Evolutionary conservation across 1,140 invertebrate genomes (phyloP).

Genomic region (Vollenhovia emeryi): DNA sequence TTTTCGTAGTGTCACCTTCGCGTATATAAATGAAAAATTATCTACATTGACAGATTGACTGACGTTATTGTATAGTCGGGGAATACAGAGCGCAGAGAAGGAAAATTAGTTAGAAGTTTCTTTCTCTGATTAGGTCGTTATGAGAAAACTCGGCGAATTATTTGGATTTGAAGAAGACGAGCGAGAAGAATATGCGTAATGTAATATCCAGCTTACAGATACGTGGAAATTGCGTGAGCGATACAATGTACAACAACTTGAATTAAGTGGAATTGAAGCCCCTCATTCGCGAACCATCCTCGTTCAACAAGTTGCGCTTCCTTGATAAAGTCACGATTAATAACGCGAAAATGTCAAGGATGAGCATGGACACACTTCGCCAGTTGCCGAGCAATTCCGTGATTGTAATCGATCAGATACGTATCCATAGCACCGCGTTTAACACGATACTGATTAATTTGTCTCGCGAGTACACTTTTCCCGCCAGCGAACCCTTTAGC

Average conservation of each 20-base stretch:
- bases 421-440: conserved; percentile 6
- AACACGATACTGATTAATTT: conserved; percentile 7
- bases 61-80: too few species aligned
- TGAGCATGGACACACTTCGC: background rate
- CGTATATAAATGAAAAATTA: background rate
- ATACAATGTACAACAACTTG: background rate
- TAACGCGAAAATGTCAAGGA: conserved; percentile 39
- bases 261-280: background rate
- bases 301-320: conserved; percentile 37
- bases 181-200: background rate
- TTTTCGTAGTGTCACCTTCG: too few species aligned
- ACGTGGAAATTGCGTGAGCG: background rate
- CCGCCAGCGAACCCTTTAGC: background rate
- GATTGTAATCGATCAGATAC: background rate
- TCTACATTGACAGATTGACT: background rate
- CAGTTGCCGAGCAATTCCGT: background rate
- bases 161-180: background rate
- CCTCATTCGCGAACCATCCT: background rate
- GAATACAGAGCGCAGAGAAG: too few species aligned
- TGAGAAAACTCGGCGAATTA: background rate
- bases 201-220: background rate
- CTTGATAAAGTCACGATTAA: conserved; percentile 20
- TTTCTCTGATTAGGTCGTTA: background rate
- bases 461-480: background rate
- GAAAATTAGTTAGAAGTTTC: background rate